Evolutionary conservation across 2,797 vertebrate species (phyloP), one percentile per base, ranked within the genome.

Genomic region (Lepidocolaptes lacrymiger): DNA sequence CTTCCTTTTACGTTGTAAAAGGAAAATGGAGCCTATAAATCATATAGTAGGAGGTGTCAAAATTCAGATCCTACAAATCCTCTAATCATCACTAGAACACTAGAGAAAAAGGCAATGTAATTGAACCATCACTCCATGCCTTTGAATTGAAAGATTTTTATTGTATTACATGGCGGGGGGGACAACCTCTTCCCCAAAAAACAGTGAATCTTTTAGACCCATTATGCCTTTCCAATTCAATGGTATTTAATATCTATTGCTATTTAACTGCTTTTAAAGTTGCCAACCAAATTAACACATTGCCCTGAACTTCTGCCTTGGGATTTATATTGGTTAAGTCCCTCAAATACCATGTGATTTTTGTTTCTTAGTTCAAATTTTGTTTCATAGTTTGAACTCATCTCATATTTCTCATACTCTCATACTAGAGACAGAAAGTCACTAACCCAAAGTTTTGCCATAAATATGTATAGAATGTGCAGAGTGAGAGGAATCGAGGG

Each of bases 221-320:
- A 73, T 92, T 94, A 91, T 86, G 7, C 11, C 44, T 36, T 94
- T 91, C 62, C 39, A 86, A 55, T 85, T 94, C 76, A 46, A 82
- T 54, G 24, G n/a, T 68, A 77, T 85, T 89, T 93, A 96, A 94
- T 91, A 34, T 34, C 43, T 93, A 87, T 89, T 93, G 81, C 48
- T 21, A 24, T 74, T 88, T 94, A 71, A 92, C 85, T 92, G 84
- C 81, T 95, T 95, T 91, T 96, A 92, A 96, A 95, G 52, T 95
- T 95, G 78, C 49, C 80, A 72, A 32, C 49, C 67, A 94, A 91
- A 95, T 96, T 91, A 95, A 93, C 5, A 8, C 32, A 61, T 67
- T 93, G 58, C 43, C 54, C 51, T 94, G 61, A 91, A 96, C 58
- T 43, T 46, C 77, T 94, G 58, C 74, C 48, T 77, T 82, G 91